A percentile compares a stretch with the other conserved stretches of the same genome.
phyloP scores from a whole-genome alignment of 2,888 invertebrate genomes.

The Liposcelis brunnea region DNA sequence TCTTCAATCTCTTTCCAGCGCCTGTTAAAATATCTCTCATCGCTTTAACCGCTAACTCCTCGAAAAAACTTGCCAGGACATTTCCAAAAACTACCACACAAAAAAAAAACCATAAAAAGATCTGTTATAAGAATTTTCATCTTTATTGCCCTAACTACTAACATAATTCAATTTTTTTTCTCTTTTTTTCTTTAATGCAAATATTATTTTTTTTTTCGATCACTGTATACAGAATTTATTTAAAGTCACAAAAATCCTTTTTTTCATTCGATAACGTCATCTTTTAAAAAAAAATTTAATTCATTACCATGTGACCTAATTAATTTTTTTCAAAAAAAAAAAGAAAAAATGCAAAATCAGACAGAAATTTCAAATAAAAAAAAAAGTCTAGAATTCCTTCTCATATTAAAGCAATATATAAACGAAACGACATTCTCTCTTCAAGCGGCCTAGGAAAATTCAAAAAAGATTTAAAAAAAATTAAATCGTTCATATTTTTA shows the following conservation, averaged over 20 bases:
- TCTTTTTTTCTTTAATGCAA: conserved; percentile 31
- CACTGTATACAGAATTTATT: conserved; percentile 16
- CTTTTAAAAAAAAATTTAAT: conserved; percentile 16
- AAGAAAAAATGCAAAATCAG: conserved; percentile 12
- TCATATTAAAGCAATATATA: neutral
- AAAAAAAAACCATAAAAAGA: conserved; percentile 4
- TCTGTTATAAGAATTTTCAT: conserved; percentile 31
- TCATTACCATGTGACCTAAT: too few relatives aligned
- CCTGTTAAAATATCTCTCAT: too few relatives aligned
- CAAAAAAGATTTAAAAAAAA: too few relatives aligned
- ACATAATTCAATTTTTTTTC: conserved; percentile 35
- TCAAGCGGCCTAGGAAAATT: too few relatives aligned
- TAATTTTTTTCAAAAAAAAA: too few relatives aligned
- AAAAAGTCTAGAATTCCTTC: conserved; percentile 12
- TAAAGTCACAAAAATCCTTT: neutral
- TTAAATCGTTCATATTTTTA: too few relatives aligned
- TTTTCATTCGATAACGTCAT: conserved; percentile 10
- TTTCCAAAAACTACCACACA: too few relatives aligned
- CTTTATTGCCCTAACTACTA: conserved; percentile 32
- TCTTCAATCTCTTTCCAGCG: too few relatives aligned
- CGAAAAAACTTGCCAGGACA: too few relatives aligned
- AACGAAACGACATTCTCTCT: too few relatives aligned
- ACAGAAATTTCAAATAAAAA: conserved; percentile 13
- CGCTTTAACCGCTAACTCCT: too few relatives aligned
- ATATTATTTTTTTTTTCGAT: conserved; percentile 10